Evolutionary conservation across 2,797 vertebrate species (phyloP), one percentile per base, ranked within the genome.

Genomic region (Momotus momota): DNA sequence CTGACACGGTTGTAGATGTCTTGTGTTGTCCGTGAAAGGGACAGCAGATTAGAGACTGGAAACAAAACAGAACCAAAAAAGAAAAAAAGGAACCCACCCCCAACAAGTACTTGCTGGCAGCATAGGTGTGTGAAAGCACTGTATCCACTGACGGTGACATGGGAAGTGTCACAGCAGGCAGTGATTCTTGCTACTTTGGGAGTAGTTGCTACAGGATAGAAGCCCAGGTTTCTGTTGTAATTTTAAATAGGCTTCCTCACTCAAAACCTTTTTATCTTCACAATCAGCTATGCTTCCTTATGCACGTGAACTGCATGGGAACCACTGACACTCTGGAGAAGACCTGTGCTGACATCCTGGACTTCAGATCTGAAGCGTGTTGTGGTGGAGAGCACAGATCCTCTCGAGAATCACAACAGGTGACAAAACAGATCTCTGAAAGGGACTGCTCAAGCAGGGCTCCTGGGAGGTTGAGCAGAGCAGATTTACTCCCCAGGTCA

Each of bases 31-130:
- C 26, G 5, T 52, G 52, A 33, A 90, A 82, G 31, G 40, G 18
- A 27, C 8, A 49, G 25, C 25, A 66, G 60, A 23, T 35, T 58
- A 58, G 52, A 92, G 54, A 61, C 7, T 46, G 31, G 29, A 90
- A 90, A 78, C 23, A 66, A 79, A 66, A 41, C 12, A 2, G 11
- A 55, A 7, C 41, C 25, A 8, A 17, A 23, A 14, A 23, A 25
- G 2, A 11, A 5, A 1, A 4, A 11, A 20, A 33, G n/a, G 20
- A n/a, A 1, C 0, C 3, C 3, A 12, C 71, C 52, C 48, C 26
- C 17, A 29, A 20, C 6, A 67, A 15, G 29, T 69, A 12, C 40
- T 74, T 81, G 27, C 19, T 61, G 14, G 14, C 26, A 75, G 38
- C 29, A 21, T 2, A 58, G 31, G 29, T 61, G 5, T 58, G 17